These are phyloP conservation scores for Loriculus beryllinus DNA, from an alignment of 2,797 vertebrate species.

Conservation along the genomic window DNA sequence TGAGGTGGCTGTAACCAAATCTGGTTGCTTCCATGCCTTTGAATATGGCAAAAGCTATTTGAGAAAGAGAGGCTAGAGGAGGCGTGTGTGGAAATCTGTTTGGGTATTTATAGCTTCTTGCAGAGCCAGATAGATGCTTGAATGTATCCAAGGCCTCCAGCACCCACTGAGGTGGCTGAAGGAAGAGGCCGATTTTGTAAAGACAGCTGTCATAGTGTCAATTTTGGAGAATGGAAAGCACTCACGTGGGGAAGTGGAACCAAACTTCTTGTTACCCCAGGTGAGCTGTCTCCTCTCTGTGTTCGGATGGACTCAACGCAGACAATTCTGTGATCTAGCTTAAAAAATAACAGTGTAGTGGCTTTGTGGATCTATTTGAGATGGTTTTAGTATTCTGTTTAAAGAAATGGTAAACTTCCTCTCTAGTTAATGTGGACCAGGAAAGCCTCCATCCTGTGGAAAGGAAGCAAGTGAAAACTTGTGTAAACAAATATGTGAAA, in stretches of 20 bases:
- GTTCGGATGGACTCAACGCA: accelerated
- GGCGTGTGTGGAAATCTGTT: background rate
- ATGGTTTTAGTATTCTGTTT: background rate
- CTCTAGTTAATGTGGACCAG: background rate
- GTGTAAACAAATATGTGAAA: background rate
- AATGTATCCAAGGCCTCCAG: background rate
- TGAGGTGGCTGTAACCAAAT: too few species aligned
- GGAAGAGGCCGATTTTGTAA: too few species aligned
- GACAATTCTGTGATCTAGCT: accelerated
- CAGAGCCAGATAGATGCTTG: background rate
- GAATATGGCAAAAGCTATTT: accelerated
- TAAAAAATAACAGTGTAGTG: background rate
- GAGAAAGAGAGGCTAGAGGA: background rate
- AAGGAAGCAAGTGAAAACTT: background rate
- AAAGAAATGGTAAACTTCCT: background rate
- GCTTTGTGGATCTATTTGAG: background rate
- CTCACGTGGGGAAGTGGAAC: slow-evolving; percentile 45
- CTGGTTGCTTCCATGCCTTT: accelerated
- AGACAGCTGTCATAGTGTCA: background rate
- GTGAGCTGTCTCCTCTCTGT: slow-evolving; percentile 13
- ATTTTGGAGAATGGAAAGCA: background rate
- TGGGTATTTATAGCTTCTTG: background rate
- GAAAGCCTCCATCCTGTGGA: background rate
- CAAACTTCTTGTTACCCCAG: slow-evolving; percentile 36
- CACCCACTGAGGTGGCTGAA: too few species aligned